Conservation (phyloP, 2,113 vertebrate species). For the Larimichthys polyactis region DNA sequence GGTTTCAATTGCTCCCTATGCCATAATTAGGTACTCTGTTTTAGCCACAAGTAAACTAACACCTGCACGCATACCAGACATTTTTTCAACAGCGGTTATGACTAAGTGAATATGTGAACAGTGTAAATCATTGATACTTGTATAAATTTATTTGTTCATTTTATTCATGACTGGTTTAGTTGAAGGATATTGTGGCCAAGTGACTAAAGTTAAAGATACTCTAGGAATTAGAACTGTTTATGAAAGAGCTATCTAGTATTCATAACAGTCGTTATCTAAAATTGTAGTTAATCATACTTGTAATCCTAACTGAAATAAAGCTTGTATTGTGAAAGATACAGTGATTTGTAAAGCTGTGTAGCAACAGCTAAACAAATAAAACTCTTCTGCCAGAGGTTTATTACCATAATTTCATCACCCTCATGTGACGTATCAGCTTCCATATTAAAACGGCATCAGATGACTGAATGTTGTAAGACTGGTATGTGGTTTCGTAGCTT, state of each 20-base stretch:
- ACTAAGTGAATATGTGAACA: not conserved
- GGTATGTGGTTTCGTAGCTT: not conserved
- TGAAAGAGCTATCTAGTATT: not conserved
- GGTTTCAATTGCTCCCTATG: not conserved
- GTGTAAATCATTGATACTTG: not conserved
- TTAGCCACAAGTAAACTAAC: not conserved
- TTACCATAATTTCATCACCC: not conserved
- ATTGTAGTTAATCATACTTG: not conserved
- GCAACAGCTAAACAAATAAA: not conserved
- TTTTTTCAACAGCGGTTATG: not conserved
- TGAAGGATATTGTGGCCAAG: not conserved
- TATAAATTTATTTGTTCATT: not conserved
- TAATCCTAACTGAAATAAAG: not conserved
- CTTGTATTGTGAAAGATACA: not conserved
- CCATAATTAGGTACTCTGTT: not conserved
- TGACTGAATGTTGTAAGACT: not conserved
- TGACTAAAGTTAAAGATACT: not conserved
- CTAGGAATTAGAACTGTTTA: not conserved
- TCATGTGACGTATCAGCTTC: not conserved
- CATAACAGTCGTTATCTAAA: not conserved
- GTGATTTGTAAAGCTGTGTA: not conserved
- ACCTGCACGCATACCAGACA: not conserved
- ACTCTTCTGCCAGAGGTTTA: not conserved
- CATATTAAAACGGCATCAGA: not conserved
- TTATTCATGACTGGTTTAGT: not conserved